Base-by-base conservation (phyloP, 2,113 vertebrate species). In the Pleuronectes platessa region DNA sequence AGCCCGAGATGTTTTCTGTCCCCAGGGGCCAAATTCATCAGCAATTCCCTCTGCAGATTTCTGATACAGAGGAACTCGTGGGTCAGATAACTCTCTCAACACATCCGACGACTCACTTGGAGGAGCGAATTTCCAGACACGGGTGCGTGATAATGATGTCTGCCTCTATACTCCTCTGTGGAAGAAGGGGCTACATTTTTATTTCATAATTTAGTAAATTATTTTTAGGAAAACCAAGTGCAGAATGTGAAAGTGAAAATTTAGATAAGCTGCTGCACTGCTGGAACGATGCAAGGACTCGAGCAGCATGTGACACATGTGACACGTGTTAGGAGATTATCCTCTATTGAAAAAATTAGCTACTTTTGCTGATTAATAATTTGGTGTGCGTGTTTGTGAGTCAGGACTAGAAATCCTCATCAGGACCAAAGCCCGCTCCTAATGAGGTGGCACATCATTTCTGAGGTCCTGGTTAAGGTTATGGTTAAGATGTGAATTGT, bases 41-140 rank as follows among this genome's bases (percentile, higher is more conserved):
- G 26, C 53, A 10, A 51, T 70, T 79, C 61, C 74, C 65, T 75
- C 84, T 81, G 80, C 58, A 61, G 77, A 60, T 70, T 78, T 81
- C 71, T 77, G 82, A 86, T 89, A 67, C 73, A 80, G 72, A 68
- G 71, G 60, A 78, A 74, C 73, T 45, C 42, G 68, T 31, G 56
- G 73, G 69, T 68, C 20, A 5, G 56, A 86, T 77, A 78, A 86
- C 83, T 89, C 83, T 83, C 81, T 85, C 70, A 82, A 56, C 53
- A 61, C 73, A 67, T 81, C 78, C 62, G 51, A 74, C 76, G 68
- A 67, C 70, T 78, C 63, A 74, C 68, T 75, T 64, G 4, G 53
- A 73, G 69, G 56, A 80, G 40, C 68, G 53, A 84, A 24, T 77
- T 67, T 79, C 82, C 42, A 76, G 75, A 61, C 15, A n/a, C 49